Evolutionary conservation across 2,888 invertebrate genomes (phyloP).

Genomic region (Liodrosophila aerea): DNA sequence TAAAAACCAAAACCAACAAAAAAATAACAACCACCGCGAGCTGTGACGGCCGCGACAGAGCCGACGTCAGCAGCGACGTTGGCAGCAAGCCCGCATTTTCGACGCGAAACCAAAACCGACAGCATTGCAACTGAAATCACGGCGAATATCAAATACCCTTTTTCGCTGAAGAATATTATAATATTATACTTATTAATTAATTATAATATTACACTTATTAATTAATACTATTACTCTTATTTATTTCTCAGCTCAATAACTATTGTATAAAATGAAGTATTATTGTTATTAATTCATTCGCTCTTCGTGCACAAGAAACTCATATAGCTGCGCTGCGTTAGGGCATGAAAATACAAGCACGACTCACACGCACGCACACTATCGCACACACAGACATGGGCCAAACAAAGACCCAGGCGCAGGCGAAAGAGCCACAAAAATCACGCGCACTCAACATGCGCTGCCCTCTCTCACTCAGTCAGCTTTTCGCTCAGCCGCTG

Average conservation of each 20-base stretch:
- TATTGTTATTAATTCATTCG: too few relatives aligned
- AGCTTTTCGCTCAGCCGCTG: not conserved
- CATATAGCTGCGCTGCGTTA: not conserved
- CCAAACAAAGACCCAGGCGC: slow-evolving; percentile 60
- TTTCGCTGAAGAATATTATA: too few relatives aligned
- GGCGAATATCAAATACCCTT: not conserved
- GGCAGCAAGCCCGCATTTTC: slow-evolving; percentile 76
- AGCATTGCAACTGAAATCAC: slow-evolving; percentile 19
- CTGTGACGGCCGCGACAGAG: slow-evolving; percentile 51
- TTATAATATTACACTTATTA: too few relatives aligned
- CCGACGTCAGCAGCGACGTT: slow-evolving; percentile 60
- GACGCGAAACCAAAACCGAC: slow-evolving; percentile 58
- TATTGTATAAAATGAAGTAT: too few relatives aligned
- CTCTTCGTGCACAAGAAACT: not conserved
- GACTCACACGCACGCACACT: slow-evolving; percentile 42
- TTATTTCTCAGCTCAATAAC: not conserved
- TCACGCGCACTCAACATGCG: slow-evolving; percentile 74
- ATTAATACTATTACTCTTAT: too few relatives aligned
- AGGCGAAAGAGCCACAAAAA: slow-evolving; percentile 69
- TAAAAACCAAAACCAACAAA: slow-evolving; percentile 78
- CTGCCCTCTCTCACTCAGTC: slow-evolving; percentile 21
- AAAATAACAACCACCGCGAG: slow-evolving; percentile 78
- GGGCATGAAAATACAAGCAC: slow-evolving; percentile 45
- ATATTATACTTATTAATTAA: too few relatives aligned
- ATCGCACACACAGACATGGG: slow-evolving; percentile 26